These are phyloP conservation scores for Calyptommatus sinebrachiatus DNA, from an alignment of 2,113 vertebrate species.

Conservation along the genomic window DNA sequence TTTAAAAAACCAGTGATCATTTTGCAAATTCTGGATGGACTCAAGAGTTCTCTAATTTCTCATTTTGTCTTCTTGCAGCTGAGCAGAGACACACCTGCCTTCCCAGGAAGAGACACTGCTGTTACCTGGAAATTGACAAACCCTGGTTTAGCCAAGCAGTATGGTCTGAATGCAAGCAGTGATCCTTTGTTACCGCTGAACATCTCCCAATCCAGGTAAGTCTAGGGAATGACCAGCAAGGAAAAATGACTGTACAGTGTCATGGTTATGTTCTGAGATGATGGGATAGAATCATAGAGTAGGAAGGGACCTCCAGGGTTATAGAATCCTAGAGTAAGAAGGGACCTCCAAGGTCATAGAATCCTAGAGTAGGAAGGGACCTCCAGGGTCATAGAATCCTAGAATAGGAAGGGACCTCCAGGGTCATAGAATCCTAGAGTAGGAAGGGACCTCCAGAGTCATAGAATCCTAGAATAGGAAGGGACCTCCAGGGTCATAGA, in stretches of 20 bases:
- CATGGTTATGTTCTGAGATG: too few species aligned
- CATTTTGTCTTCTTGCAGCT: constrained; percentile 33
- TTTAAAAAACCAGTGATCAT: not conserved
- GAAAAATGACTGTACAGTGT: not conserved
- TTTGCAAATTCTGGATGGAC: not conserved
- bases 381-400: too few species aligned
- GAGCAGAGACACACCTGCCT: constrained; percentile 34
- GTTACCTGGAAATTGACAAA: constrained; percentile 25
- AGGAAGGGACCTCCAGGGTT: too few species aligned
- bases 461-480: too few species aligned
- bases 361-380: too few species aligned
- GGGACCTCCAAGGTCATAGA: too few species aligned
- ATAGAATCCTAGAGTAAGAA: too few species aligned
- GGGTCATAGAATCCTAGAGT: too few species aligned
- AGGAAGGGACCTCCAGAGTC: too few species aligned
- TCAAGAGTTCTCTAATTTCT: not conserved
- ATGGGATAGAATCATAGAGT: too few species aligned
- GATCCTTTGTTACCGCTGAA: constrained; percentile 33
- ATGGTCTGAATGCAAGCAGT: constrained; percentile 29
- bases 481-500: too few species aligned
- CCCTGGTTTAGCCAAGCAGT: constrained; percentile 32
- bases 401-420: too few species aligned
- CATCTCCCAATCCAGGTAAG: constrained; percentile 54
- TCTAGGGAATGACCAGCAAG: not conserved
- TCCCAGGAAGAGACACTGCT: constrained; percentile 5